Base-by-base conservation (phyloP, 2,113 vertebrate species). In the Solenodon paradoxus region DNA sequence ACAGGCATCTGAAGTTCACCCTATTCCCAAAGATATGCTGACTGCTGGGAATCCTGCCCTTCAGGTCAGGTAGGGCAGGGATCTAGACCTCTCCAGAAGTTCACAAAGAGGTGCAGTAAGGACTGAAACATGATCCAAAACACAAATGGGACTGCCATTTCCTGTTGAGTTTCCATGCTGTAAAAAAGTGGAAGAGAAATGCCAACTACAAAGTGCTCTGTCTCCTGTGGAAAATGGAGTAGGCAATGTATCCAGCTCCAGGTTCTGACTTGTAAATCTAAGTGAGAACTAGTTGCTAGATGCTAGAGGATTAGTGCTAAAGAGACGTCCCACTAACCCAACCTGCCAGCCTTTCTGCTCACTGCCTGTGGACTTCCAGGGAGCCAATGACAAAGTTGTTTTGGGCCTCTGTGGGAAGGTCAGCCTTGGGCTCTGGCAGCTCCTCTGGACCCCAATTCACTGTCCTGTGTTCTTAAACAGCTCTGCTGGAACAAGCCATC, bases 401-500 rank as follows among this genome's bases (percentile, higher is more conserved):
- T 95, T 92, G 87, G 87, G 77, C 63, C 90, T 95, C 61, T 9
- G 32, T 7, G 88, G 80, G 63, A 92, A 89, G 71, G 90, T 59
- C 84, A 88, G 92, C 61, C 79, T 88, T 11, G 4, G 78, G 78
- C 61, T 97, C 63, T 96, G 96, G 94, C 94, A 95, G 90, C 68
- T 92, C 69, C 81, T 88, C 86, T 94, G 92, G 80, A 88, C 92
- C 63, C 63, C 28, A 61, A 64, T 90, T 94, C 92, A 93, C 68
- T 95, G 95, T 92, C 87, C 83, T 93, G 75, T 87, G 88, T 95
- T 97, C 93, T 96, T 96, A 95, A 95, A 96, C 84, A 94, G 95
- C 77, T 96, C 45, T 93, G 93, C 79, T 88, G 96, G 95, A 97
- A 97, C 93, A 96, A 95, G 96, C 94, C 96, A 97, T 95, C 97